Base-by-base conservation (phyloP, 1,140 invertebrate genomes). In the Ericerus pela region DNA sequence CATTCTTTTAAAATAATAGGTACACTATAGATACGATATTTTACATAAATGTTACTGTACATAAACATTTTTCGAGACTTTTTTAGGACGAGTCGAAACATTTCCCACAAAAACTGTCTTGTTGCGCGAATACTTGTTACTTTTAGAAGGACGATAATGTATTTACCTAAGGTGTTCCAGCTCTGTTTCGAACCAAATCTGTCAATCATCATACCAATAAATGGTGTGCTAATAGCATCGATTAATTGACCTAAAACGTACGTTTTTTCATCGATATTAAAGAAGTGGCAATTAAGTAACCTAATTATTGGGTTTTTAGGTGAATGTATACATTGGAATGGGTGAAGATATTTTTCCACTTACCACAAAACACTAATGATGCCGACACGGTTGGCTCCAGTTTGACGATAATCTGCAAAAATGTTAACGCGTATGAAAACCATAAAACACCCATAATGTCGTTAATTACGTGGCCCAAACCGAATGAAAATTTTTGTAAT, bases 371-470 rank as follows among this genome's bases (percentile, higher is more conserved):
- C 52, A 92, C 66, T 58, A 91, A 70, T 27, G 76, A 71, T 24
- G 89, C 90, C n/a, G 90, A 83, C 3, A 79, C 73, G 2, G 76
- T 72, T 51, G 84, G 81, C 58, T 77, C 71, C 65, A 94, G 79
- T 41, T 77, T 66, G 20, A 79, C 69, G 6, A 92, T 84, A 58
- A 85, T 77, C 71, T 92, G 85, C 16, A 91, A 76, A 69, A 85
- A 94, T 57, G 94, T 78, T 60, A 95, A 75, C 41, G 89, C 80
- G 68, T 94, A 96, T 0, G 85, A 88, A 69, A 95, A 95, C 90
- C 90, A 94, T 81, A 94, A 88, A 1, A 85, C 82, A 0, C 88
- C 87, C 63, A 85, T 85, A 1, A 95, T 73, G 69, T 95, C 91
- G 72, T 95, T 95, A 64, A 88, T 82, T 38, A 94, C 77, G 68